Base-by-base conservation (phyloP, 2,113 vertebrate species). In the Nettapus auritus region DNA sequence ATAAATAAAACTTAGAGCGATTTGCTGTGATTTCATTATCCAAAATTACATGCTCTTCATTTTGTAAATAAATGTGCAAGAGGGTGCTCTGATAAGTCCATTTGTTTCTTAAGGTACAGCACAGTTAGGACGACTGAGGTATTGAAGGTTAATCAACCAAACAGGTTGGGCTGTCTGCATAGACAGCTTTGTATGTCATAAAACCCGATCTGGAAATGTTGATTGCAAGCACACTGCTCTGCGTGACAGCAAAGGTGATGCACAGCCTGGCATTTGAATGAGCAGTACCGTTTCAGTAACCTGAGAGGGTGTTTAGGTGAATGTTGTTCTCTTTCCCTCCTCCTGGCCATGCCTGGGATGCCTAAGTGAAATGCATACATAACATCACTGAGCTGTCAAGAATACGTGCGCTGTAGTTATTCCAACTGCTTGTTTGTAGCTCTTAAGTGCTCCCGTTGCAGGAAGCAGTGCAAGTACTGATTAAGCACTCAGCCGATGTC, bases 401-500 rank as follows among this genome's bases (percentile, higher is more conserved):
- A 29, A 62, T 1, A 0, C 3, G 48, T 26, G 53, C 60, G 1
- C 1, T 1, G 31, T 7, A 0, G 18, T 48, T 7, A 1, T 71
- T 3, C 3, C 0, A 2, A 26, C 64, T 22, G 34, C 52, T 9
- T 26, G 20, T 2, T 85, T 21, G 42, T 2, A 33, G 26, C 8
- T 15, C 4, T 12, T 11, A 34, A 71, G 85, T 48, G 44, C 52
- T 80, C 91, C 73, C 13, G 0, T 94, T 94, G 50, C 95, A 99
- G 99, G 99, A 99, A 66, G 99, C 99, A 0, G 99, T 99, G 53
- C 98, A 99, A 23, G 98, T 99, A 57, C 78, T 99, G 97, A 99
- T 99, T 81, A 99, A 99, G 63, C 99, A 99, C 96, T 99, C 99
- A 0, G 99, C 99, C 0, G 99, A 99, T 1, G 99, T 99, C 94